A percentile compares a stretch with the other conserved stretches of the same genome.
Evolutionary conservation across 2,113 vertebrate genomes (phyloP).

Genomic region (Tylochromis polylepis): DNA sequence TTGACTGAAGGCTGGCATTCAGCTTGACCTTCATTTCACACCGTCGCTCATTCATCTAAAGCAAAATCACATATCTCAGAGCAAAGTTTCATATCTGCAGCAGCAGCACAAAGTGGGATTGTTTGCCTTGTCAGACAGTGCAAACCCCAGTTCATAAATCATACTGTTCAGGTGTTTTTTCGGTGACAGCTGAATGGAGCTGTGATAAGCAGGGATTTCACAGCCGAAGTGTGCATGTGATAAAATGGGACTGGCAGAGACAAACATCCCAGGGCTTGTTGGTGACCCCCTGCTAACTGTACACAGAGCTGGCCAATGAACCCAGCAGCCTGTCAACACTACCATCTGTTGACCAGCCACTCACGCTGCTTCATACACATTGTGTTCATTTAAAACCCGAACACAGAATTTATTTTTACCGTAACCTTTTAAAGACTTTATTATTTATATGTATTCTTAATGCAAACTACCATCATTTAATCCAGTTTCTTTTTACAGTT

Average conservation of each 20-base stretch:
- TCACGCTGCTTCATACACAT: neutral
- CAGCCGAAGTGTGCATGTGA: constrained; percentile 4
- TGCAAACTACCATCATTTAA: neutral
- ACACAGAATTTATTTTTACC: neutral
- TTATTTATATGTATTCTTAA: neutral
- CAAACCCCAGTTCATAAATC: constrained; percentile 20
- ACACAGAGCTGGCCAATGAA: constrained; percentile 23
- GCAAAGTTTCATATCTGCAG: constrained; percentile 8
- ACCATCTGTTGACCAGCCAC: constrained; percentile 55
- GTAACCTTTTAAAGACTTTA: neutral
- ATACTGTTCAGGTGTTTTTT: neutral
- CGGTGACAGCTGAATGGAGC: constrained; percentile 7
- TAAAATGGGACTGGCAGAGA: constrained; percentile 24
- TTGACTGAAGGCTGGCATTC: constrained; percentile 29
- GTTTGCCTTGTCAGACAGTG: constrained; percentile 10
- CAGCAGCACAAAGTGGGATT: neutral
- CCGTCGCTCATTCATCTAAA: constrained; percentile 1
- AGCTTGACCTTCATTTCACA: constrained; percentile 21
- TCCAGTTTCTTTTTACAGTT: neutral
- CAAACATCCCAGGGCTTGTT: constrained; percentile 38
- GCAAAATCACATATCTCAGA: constrained; percentile 1
- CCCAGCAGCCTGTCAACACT: constrained; percentile 17
- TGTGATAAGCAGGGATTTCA: constrained; percentile 14
- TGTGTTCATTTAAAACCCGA: neutral
- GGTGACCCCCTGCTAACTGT: constrained; percentile 39